phyloP scores from a whole-genome alignment of 2,113 vertebrate species.

The Garra rufa region DNA sequence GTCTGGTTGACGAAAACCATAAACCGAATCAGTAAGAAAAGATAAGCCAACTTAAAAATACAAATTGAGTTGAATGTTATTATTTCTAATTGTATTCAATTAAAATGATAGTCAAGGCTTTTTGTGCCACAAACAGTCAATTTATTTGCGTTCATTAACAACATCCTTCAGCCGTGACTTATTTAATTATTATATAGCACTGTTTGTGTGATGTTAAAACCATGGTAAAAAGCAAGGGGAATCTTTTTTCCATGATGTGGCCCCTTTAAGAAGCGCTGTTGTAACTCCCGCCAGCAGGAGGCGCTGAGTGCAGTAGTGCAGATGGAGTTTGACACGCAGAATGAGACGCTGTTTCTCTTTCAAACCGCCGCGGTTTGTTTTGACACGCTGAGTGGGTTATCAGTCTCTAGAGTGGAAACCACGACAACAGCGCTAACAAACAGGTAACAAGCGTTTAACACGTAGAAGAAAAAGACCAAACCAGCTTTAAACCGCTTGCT shows the following conservation, averaged over 20 bases:
- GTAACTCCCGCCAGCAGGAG: neutral
- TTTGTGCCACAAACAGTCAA: neutral
- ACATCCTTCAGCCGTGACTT: too few species aligned
- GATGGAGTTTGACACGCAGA: neutral
- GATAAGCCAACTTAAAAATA: too few species aligned
- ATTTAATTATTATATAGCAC: too few species aligned
- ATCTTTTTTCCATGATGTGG: neutral
- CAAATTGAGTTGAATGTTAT: neutral
- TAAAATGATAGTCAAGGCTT: neutral
- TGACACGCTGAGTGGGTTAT: neutral
- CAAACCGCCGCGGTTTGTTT: constrained; percentile 42
- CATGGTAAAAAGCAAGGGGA: neutral
- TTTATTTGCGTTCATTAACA: neutral
- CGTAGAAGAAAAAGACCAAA: neutral
- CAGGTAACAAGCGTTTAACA: neutral
- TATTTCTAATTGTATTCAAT: neutral
- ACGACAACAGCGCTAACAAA: constrained; percentile 20
- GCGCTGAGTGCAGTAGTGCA: neutral
- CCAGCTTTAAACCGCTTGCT: neutral
- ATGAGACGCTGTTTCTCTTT: neutral
- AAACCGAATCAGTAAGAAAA: too few species aligned
- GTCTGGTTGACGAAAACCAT: too few species aligned
- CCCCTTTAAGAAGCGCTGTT: neutral
- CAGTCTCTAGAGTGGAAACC: constrained; percentile 37
- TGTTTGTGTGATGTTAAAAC: too few species aligned